These are phyloP conservation scores for Athrips mouffetella DNA, from an alignment of 2,888 invertebrate genomes.

Conservation along the genomic window DNA sequence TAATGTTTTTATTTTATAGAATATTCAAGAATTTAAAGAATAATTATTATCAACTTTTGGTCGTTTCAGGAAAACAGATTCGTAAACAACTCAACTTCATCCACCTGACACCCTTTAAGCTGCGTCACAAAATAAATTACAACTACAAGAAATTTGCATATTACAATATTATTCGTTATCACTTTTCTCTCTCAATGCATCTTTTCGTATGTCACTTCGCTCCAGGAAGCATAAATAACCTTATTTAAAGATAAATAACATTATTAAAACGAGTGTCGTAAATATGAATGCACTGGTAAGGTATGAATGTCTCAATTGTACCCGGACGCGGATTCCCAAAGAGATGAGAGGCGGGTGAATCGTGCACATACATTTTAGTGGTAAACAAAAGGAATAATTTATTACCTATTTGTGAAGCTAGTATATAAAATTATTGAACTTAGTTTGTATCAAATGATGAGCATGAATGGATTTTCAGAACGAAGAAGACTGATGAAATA, in stretches of 20 bases:
- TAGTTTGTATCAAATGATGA: no score
- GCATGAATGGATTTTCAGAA: no score
- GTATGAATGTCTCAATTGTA: slow-evolving; percentile 13
- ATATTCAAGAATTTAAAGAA: no score
- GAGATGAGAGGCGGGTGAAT: slow-evolving; percentile 1
- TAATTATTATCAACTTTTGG: no score
- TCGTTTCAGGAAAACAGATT: no score
- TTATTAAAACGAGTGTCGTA: slow-evolving; percentile 7
- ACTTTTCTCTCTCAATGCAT: slow-evolving; percentile 3
- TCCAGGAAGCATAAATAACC: slow-evolving; percentile 12
- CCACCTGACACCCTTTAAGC: neutral
- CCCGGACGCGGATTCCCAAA: slow-evolving; percentile 9
- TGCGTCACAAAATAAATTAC: neutral
- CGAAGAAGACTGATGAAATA: no score
- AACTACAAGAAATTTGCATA: neutral
- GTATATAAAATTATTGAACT: no score
- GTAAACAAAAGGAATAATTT: neutral
- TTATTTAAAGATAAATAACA: slow-evolving; percentile 11
- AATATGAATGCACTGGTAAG: slow-evolving; percentile 4
- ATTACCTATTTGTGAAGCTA: no score
- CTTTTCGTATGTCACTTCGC: slow-evolving; percentile 9
- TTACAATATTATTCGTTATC: neutral
- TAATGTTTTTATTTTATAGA: no score
- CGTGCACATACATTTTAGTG: neutral
- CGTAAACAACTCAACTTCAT: no score